Percentiles rank a stretch among this genome's conserved stretches.
These are phyloP conservation scores for Glossosoma conforme DNA, from an alignment of 1,140 invertebrate genomes.

Conservation along the genomic window DNA sequence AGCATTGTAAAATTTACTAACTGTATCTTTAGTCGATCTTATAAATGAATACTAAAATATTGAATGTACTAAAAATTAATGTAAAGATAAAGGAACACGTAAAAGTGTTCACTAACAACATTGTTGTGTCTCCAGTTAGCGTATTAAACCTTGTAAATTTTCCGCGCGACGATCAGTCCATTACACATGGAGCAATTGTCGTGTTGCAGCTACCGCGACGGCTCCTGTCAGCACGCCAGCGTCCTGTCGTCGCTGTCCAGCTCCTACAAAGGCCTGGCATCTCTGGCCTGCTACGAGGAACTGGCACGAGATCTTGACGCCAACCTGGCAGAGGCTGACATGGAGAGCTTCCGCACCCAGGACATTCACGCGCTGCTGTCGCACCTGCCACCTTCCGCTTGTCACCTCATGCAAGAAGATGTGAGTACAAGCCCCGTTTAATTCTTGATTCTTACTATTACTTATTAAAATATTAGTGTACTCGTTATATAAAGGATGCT, in stretches of 20 bases:
- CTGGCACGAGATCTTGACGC: constrained; percentile 83
- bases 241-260: constrained; percentile 75
- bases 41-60: too few species aligned
- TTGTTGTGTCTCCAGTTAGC: too few species aligned
- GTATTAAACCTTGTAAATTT: too few species aligned
- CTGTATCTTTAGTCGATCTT: too few species aligned
- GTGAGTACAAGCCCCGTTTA: constrained; percentile 24
- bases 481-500: neutral
- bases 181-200: too few species aligned
- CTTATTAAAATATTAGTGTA: neutral
- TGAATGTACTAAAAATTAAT: too few species aligned
- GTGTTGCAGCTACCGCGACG: constrained; percentile 67
- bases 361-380: constrained; percentile 83
- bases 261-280: constrained; percentile 68
- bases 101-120: too few species aligned
- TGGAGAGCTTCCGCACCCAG: constrained; percentile 88
- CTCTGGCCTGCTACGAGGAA: constrained; percentile 73
- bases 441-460: too few species aligned
- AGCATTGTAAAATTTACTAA: too few species aligned
- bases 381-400: constrained; percentile 58
- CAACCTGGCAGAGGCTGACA: constrained; percentile 89
- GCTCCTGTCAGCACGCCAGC: constrained; percentile 70
- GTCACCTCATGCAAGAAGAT: constrained; percentile 30
- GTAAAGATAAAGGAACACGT: too few species aligned
- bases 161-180: too few species aligned